Base-by-base conservation (phyloP, 1,140 invertebrate species). In the Dreissena polymorpha region DNA sequence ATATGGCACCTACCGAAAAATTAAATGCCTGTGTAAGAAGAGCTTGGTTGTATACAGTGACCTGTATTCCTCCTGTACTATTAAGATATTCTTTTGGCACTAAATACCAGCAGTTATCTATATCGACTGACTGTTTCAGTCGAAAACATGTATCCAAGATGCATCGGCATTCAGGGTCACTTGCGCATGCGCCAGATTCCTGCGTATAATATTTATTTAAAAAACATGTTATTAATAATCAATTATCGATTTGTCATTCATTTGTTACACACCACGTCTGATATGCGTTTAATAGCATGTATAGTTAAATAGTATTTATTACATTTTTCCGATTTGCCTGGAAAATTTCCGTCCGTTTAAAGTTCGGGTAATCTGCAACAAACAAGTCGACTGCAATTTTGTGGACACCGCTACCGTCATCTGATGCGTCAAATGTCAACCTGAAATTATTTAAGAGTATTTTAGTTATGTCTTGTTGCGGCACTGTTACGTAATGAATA, bases 81-180 rank as follows among this genome's bases (percentile, higher is more conserved):
- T 73, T 67, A 16, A 82, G 39, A 12, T 82, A 60, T 55, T 73
- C 60, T 29, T 73, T 82, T 13, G 70, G 70, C 0, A 74, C 63
- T 12, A 82, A 27, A 68, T 73, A 82, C 70, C 60, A 73, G 49
- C 79, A 82, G 63, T 82, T 82, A 49, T 82, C 70, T 0, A 82
- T 53, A n/a, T 82, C 70, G 13, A 81, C 16, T 10, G n/a, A 65
- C 53, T 77, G 74, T 12, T 63, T 13, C 12, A 65, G 14, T n/a
- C 60, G 74, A 29, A 65, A 77, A 29, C 74, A 77, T n/a, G n/a
- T 53, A 0, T 78, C 18, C 49, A 68, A 6, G 13, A 78, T 50
- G 55, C 75, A 78, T 6, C 29, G 7, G 51, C 75, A 78, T 0
- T 6, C 13, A 8, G 39, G 2, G 29, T 69, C 64, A 13, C 27